Evolutionary conservation across 2,888 invertebrate genomes (phyloP).

Genomic region (Julus scandinavius): DNA sequence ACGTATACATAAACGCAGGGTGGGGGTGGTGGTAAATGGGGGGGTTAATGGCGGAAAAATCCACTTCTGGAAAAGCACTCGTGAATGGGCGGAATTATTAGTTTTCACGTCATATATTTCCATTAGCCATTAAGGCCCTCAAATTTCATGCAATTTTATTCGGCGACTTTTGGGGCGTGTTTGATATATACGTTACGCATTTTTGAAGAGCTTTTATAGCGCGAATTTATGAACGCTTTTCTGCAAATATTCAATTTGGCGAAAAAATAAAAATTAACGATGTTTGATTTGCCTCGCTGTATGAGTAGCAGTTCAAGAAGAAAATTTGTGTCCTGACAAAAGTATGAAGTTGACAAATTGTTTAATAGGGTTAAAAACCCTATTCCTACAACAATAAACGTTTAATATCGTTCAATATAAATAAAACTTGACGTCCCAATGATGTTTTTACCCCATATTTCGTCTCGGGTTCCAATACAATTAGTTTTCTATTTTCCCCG

Average conservation of each 20-base stretch:
- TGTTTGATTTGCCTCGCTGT: not conserved
- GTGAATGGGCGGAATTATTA: not conserved
- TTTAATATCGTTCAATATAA: too few relatives aligned
- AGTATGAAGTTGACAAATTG: too few relatives aligned
- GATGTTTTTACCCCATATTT: too few relatives aligned
- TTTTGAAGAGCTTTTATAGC: not conserved
- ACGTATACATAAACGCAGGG: not conserved
- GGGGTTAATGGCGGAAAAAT: not conserved
- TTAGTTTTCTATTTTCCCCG: too few relatives aligned
- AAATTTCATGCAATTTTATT: not conserved
- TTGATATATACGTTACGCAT: not conserved
- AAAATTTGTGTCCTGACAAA: too few relatives aligned
- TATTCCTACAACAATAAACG: too few relatives aligned
- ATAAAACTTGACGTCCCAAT: too few relatives aligned
- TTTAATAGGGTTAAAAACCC: too few relatives aligned
- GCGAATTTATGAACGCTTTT: not conserved
- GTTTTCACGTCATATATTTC: not conserved
- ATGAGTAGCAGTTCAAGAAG: too few relatives aligned
- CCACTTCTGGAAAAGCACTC: not conserved
- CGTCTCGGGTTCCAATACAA: too few relatives aligned
- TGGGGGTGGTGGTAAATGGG: not conserved
- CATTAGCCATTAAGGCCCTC: not conserved
- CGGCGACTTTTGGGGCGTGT: not conserved
- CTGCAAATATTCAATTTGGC: not conserved
- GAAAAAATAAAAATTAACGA: not conserved